Evolutionary conservation across 1,140 invertebrate genomes (phyloP).

Genomic region (Lepidostoma basale): DNA sequence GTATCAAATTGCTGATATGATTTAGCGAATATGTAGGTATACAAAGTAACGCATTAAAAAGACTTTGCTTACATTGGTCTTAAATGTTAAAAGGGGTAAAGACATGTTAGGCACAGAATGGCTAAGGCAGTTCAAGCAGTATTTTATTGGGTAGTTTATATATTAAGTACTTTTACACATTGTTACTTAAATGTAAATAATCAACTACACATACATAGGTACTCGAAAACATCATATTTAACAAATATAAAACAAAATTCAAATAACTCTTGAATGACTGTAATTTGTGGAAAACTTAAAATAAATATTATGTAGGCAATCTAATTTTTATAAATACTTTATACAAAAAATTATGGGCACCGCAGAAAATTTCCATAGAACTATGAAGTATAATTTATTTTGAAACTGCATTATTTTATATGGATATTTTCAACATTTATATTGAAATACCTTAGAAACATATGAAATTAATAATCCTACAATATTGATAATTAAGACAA

Average conservation of each 20-base stretch:
- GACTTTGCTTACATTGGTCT: neutral
- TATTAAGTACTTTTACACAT: neutral
- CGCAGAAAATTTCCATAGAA: neutral
- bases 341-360: neutral
- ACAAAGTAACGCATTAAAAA: neutral
- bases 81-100: neutral
- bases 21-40: neutral
- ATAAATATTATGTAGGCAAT: neutral
- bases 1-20: neutral
- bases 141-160: neutral
- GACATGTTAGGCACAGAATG: conserved; percentile 15
- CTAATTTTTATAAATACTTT: neutral
- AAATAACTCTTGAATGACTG: neutral
- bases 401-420: neutral
- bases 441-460: neutral
- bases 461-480: neutral
- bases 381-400: neutral
- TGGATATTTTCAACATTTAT: neutral
- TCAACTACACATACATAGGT: neutral
- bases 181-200: neutral
- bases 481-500: neutral
- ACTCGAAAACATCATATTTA: neutral
- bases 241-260: neutral
- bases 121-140: conserved; percentile 2
- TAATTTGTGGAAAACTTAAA: neutral